Evolutionary conservation across 1,140 invertebrate species (phyloP).

Genomic region (Yoshiicerus persimilis): DNA sequence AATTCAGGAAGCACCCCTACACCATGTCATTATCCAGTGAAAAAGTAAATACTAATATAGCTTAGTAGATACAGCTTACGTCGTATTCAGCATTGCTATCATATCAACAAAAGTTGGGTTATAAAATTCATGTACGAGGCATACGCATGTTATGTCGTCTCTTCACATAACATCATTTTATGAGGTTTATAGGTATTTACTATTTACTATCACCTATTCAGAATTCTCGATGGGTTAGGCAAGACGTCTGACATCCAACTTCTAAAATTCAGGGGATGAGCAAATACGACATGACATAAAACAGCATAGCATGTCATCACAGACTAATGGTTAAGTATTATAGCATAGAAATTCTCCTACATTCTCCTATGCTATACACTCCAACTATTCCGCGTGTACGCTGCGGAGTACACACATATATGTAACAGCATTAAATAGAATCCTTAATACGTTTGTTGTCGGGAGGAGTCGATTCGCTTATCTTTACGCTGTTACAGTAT

Average conservation of each 20-base stretch:
- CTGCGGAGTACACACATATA: too few species aligned
- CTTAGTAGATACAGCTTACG: background rate
- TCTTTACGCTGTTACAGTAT: background rate
- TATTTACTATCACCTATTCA: background rate
- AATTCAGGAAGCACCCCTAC: background rate
- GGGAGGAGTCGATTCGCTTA: background rate
- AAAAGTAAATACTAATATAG: background rate
- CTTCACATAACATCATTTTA: too few species aligned
- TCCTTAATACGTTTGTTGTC: background rate
- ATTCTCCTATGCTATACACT: too few species aligned
- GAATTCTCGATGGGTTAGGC: too few species aligned
- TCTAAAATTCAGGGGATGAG: background rate
- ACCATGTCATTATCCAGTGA: background rate
- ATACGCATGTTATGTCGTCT: background rate
- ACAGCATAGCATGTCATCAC: background rate
- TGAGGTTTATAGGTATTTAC: background rate
- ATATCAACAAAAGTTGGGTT: too few species aligned
- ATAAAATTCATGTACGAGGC: background rate
- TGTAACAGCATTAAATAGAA: background rate
- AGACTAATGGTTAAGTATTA: background rate
- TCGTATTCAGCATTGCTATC: background rate
- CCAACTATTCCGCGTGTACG: background rate
- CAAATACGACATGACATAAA: background rate
- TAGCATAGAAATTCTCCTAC: background rate
- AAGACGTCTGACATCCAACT: too few species aligned